Evolutionary conservation across 1,140 invertebrate species (phyloP), one percentile per base, ranked within the genome.

Genomic region (Oryctes rhinoceros): DNA sequence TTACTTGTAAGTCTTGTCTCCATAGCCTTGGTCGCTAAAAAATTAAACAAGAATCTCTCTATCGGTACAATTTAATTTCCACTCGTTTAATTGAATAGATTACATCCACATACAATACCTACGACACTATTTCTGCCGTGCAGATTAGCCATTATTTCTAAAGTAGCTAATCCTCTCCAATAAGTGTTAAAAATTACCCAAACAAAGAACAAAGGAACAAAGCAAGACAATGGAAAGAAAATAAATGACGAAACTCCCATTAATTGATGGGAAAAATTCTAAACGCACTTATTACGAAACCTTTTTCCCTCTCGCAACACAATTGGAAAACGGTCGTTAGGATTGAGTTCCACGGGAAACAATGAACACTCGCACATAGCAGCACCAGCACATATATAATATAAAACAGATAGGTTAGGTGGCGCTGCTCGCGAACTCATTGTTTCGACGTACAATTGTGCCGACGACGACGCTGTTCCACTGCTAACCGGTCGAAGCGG

Each of bases 391-490:
- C 65, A 67, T 67, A 67, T 18, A 67, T 18, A 67, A 10, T 67
- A 67, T 67, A 67, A 67, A 67, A 67, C 65, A 67, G 65, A 67
- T 67, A 67, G 65, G 65, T 67, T 53, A 24, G 65, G 24, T 67
- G 18, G 30, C 30, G 20, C 10, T 35, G 65, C 65, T 67, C 65
- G n/a, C 30, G 65, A 67, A 35, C 65, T 67, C 65, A 67, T 67
- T 67, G 65, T 67, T 24, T 67, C 65, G 18, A 20, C 18, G 18
- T 35, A 35, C 65, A 67, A 67, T 67, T 67, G 65, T 24, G 65
- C 30, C 65, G 13, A 6, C 30, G 5, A 30, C 24, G 24, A 30
- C 2, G 24, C 24, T 30, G 24, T 2, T 30, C 24, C 24, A 30
- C 24, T 30, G 24, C 24, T 30, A 30, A 30, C 4, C 65, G 65